Base-by-base conservation (phyloP, 1,140 invertebrate species). In the Lutraria rhynchaena region DNA sequence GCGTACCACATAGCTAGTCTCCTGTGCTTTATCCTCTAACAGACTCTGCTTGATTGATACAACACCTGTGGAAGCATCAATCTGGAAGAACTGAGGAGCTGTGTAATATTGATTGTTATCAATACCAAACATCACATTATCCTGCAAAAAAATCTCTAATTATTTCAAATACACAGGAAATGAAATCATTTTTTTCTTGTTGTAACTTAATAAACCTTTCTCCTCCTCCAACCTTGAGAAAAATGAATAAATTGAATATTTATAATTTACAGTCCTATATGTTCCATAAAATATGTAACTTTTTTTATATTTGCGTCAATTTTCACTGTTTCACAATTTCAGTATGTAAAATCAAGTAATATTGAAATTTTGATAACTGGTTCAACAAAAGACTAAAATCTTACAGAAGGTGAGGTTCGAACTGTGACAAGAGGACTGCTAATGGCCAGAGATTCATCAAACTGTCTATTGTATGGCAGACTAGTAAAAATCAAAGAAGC, bases 51-150 rank as follows among this genome's bases (percentile, higher is more conserved):
- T 73, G 4, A 85, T 27, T 49, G 49, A 82, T 3, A 87, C 46
- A n/a, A 75, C 60, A 19, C 85, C 86, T 31, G 84, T 81, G 17
- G 58, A 61, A n/a, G 49, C 24, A 63, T 86, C 80, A 15, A 87
- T 70, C 0, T 31, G 49, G 80, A 87, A 87, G 69, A 82, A 87
- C 15, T 63, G 57, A 0, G 83, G 49, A 3, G 84, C 83, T 9
- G 46, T 49, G 1, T 37, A 27, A 7, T 51, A 65, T n/a, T 65
- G 19, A 31, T 67, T n/a, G 24, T 44, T 65, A 46, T 73, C 60
- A 27, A 73, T 37, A 35, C 13, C 19, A 53, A 74, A 73, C 7
- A 60, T 74, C 13, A 73, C 58, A 57, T 53, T 49, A 57, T 74
- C 69, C 55, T 71, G 35, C 15, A 44, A n/a, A n/a, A n/a, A n/a